Base-by-base conservation (phyloP, 2,888 invertebrate species). In the Antitype chi region DNA sequence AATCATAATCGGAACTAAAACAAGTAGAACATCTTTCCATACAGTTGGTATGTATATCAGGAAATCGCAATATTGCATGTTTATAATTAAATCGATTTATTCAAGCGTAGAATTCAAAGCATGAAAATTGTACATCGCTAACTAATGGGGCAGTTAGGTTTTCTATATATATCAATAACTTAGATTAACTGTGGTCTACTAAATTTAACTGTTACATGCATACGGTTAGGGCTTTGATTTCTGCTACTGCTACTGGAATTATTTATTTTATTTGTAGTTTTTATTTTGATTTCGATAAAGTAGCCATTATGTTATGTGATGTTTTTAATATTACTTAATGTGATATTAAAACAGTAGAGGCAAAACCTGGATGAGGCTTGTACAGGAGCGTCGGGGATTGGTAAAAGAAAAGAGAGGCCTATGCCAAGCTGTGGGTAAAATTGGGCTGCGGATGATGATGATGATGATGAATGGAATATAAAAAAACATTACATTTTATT, bases 121-220 rank as follows among this genome's bases (percentile, higher is more conserved):
- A 86, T 81, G 85, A 73, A 81, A 82, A 83, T 85, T 72, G 66
- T 67, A 78, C 60, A 80, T 78, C 52, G 59, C 60, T 49, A 74
- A 74, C 74, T 71, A 82, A 86, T 84, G 79, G 79, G 76, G 66
- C 75, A 77, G 70, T 67, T 75, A 74, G 76, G 75, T 74, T 87
- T 86, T 87, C 86, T 83, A 87, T 86, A 76, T 80, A 80, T 86
- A 86, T 84, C 84, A 78, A 87, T 82, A 85, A 81, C 69, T 87
- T 76, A 73, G 69, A 81, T 83, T 85, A 66, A 78, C 81, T 76
- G 73, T 83, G 66, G 59, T 79, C 74, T 81, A 79, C 74, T 67
- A 80, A 73, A 73, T 81, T 80, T 76, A 78, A 81, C 81, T 82
- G 74, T 76, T 76, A 69, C 80, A 62, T 81, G 60, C 63, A 60